Evolutionary conservation across 2,113 vertebrate genomes (phyloP).

Genomic region (Carettochelys insculpta): DNA sequence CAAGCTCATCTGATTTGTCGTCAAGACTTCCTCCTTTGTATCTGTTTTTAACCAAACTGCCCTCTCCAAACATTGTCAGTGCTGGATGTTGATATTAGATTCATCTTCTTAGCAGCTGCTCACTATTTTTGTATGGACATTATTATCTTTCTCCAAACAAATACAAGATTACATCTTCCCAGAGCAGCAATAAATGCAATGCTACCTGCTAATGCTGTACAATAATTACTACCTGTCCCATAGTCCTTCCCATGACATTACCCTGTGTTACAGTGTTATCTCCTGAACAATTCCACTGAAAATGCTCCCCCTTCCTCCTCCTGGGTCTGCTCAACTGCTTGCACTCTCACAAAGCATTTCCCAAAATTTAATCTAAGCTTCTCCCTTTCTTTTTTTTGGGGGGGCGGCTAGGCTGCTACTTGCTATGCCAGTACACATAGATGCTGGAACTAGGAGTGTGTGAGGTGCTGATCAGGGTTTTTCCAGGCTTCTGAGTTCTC

Average conservation of each 20-base stretch:
- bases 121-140: not conserved
- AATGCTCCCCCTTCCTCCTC: not conserved
- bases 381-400: not conserved
- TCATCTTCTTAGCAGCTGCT: not conserved
- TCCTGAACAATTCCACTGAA: not conserved
- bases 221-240: not conserved
- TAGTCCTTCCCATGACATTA: not conserved
- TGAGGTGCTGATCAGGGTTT: too few relatives aligned
- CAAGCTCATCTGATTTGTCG: not conserved
- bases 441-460: too few relatives aligned
- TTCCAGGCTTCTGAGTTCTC: too few relatives aligned
- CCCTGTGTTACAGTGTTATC: not conserved
- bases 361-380: conserved; percentile 25
- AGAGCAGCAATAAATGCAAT: not conserved
- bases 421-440: not conserved
- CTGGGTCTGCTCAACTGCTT: conserved; percentile 40
- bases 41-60: not conserved
- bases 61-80: not conserved
- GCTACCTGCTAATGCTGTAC: not conserved
- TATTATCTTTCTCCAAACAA: not conserved
- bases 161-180: not conserved
- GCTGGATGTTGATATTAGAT: not conserved
- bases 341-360: conserved; percentile 42
- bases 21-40: not conserved
- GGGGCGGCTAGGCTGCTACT: not conserved